A percentile compares a stretch with the other conserved stretches of the same genome.
Evolutionary conservation across 2,113 vertebrate genomes (phyloP).

Genomic region (Struthio camelus): DNA sequence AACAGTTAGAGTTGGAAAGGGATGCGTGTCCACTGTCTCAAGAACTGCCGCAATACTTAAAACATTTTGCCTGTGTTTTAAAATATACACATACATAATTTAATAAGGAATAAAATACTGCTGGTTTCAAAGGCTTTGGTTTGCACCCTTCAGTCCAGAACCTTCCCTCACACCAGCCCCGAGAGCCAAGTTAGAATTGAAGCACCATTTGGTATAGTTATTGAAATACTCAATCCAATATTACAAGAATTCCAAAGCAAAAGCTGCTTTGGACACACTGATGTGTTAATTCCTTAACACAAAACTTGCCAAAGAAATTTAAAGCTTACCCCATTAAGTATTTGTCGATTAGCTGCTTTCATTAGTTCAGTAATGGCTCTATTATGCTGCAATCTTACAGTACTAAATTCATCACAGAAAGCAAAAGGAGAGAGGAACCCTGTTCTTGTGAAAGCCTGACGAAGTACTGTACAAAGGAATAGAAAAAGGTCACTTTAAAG

Average conservation of each 20-base stretch:
- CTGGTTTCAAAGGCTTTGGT: neutral
- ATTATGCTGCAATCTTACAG: constrained; percentile 91
- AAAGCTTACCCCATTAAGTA: constrained; percentile 72
- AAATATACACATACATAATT: neutral
- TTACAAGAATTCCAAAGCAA: neutral
- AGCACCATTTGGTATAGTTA: neutral
- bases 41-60: neutral
- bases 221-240: neutral
- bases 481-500: neutral
- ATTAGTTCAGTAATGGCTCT: constrained; percentile 91
- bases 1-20: neutral
- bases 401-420: constrained; percentile 94
- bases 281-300: neutral
- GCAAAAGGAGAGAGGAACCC: constrained; percentile 91
- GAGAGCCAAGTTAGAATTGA: neutral
- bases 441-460: constrained; percentile 88
- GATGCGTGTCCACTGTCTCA: neutral
- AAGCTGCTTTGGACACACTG: neutral
- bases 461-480: constrained; percentile 81
- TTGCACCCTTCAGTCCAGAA: neutral
- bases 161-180: neutral
- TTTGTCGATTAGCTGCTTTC: constrained; percentile 75
- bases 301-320: neutral
- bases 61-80: neutral
- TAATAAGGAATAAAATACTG: neutral